phyloP scores from a whole-genome alignment of 2,888 invertebrate species.

The Oscheius sp. region DNA sequence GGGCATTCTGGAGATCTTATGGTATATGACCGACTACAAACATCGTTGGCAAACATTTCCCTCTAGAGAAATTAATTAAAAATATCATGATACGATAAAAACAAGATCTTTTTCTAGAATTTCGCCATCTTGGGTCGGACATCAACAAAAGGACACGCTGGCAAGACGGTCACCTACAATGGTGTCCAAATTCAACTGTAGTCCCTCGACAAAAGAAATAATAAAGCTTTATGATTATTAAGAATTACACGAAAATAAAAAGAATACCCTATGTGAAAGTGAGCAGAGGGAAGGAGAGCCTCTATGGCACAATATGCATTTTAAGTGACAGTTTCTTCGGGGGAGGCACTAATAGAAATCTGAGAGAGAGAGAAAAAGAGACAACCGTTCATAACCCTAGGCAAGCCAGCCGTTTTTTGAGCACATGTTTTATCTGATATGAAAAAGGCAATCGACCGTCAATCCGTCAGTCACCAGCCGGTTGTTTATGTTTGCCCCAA shows the following conservation, averaged over 20 bases:
- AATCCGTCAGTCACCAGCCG: constrained; percentile 21
- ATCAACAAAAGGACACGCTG: constrained; percentile 10
- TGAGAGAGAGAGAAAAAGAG: too few relatives aligned
- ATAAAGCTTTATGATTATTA: constrained; percentile 12
- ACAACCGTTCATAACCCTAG: not conserved
- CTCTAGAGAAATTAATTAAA: not conserved
- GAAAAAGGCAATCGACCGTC: too few relatives aligned
- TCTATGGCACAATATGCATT: not conserved
- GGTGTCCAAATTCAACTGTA: constrained; percentile 16
- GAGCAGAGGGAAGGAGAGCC: not conserved
- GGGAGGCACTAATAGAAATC: constrained; percentile 10
- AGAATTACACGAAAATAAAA: not conserved
- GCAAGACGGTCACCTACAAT: constrained; percentile 4
- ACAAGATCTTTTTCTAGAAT: not conserved
- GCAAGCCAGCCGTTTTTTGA: too few relatives aligned
- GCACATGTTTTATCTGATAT: too few relatives aligned
- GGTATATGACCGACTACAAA: not conserved
- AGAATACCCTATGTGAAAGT: constrained; percentile 3
- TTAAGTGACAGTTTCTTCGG: not conserved
- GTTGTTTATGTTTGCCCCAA: constrained; percentile 89
- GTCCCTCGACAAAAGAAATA: too few relatives aligned
- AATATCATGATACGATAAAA: not conserved
- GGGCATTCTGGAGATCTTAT: too few relatives aligned
- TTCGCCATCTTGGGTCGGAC: constrained; percentile 21
- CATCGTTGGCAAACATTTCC: not conserved